Conservation (phyloP, 2,113 vertebrate genomes). For the Heliornis fulica region DNA sequence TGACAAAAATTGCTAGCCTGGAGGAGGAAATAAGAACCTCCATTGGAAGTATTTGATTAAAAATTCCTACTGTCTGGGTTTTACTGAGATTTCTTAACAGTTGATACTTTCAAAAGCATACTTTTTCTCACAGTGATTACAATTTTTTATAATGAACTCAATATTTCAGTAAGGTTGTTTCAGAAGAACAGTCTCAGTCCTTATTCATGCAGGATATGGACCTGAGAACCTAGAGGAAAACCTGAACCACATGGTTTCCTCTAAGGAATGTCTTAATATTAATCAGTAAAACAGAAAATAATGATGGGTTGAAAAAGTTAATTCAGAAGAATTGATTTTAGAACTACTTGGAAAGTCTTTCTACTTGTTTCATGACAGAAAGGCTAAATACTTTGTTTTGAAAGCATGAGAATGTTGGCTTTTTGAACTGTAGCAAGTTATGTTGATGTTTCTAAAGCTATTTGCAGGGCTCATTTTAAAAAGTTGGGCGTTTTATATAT, state of each 20-base stretch:
- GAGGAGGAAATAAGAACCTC: neutral
- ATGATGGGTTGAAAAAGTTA: neutral
- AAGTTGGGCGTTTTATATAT: neutral
- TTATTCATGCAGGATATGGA: neutral
- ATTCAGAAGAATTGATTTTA: neutral
- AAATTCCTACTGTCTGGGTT: neutral
- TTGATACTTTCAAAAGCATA: neutral
- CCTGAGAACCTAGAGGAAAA: neutral
- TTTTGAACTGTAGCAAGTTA: neutral
- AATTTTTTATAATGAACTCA: neutral
- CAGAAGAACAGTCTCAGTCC: neutral
- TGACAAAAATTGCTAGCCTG: neutral
- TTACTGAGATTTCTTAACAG: neutral
- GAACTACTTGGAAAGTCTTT: neutral
- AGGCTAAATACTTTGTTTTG: neutral
- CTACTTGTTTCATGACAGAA: neutral
- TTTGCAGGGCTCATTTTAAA: neutral
- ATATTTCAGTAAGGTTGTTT: neutral
- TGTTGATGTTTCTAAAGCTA: neutral
- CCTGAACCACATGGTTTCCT: neutral
- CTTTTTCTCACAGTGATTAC: neutral
- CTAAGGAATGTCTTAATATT: neutral
- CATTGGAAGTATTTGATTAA: neutral
- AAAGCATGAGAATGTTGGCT: neutral
- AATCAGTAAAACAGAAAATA: neutral